Base-by-base conservation (phyloP, 2,888 invertebrate species). In the Eudasyphora cyanicolor region DNA sequence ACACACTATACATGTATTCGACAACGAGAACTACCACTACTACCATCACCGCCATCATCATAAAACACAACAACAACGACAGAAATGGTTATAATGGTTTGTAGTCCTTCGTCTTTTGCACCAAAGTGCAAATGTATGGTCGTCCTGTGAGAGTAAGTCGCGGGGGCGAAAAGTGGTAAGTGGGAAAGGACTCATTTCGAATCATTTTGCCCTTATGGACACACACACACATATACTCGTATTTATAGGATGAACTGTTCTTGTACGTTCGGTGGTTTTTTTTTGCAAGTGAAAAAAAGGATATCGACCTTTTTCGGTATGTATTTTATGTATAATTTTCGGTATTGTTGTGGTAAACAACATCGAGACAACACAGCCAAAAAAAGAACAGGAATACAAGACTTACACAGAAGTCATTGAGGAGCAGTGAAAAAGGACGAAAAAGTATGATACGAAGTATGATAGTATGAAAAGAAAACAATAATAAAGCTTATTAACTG, bases 401-500 rank as follows among this genome's bases (percentile, higher is more conserved):
- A 38, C 6, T 5, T 45, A 45, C 12, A 45, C 14, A n/a, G 45
- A n/a, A 45, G 45, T 4, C 45, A 1, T 45, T 45, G 45, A n/a
- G n/a, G 45, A 2, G n/a, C 12, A 6, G 45, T n/a, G 32, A 8
- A 38, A 38, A 14, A 14, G 14, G 45, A 2, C n/a, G n/a, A 45
- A n/a, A n/a, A 45, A n/a, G 12, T n/a, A n/a, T n/a, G n/a, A n/a
- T n/a, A 45, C 45, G 45, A 45, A 32, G n/a, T n/a, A n/a, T n/a
- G n/a, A n/a, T n/a, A n/a, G n/a, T n/a, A n/a, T 32, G 8, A 32
- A 73, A 67, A 32, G 64, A 51, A 45, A 42, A 74, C 6, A 17
- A 49, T n/a, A 57, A 70, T 64, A 76, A 82, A 82, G 78, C 78
- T 79, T 75, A 78, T 82, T 82, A 82, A 75, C 74, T 70, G 17